Evolutionary conservation across 2,797 vertebrate species (phyloP).

Genomic region (Hemibagrus guttatus): DNA sequence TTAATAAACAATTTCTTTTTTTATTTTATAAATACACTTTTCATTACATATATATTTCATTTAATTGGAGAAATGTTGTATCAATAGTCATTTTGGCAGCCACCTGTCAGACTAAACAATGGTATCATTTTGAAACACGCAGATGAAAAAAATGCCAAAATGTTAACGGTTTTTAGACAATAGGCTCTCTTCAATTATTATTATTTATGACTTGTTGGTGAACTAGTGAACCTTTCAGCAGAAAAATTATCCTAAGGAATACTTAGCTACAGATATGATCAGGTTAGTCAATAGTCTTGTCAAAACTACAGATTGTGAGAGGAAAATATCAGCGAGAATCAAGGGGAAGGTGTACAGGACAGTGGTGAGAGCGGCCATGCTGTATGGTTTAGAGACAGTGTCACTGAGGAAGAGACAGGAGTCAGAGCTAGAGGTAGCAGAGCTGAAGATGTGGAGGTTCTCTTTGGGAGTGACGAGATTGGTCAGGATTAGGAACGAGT

Average conservation of each 20-base stretch:
- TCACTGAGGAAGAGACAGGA: no score
- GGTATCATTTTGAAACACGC: background rate
- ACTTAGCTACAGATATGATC: background rate
- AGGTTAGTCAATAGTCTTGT: background rate
- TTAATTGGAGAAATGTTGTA: background rate
- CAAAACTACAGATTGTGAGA: background rate
- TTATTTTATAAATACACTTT: background rate
- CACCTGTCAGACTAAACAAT: background rate
- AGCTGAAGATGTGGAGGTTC: no score
- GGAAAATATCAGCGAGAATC: no score
- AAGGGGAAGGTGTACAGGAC: no score
- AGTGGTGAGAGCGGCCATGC: no score
- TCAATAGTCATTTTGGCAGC: background rate
- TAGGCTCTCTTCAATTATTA: background rate
- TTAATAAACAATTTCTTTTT: background rate
- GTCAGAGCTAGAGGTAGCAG: no score
- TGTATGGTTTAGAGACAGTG: no score
- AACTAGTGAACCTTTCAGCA: background rate
- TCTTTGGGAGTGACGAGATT: no score
- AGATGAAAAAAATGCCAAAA: background rate
- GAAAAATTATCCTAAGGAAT: background rate
- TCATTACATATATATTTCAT: background rate
- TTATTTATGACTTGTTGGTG: background rate
- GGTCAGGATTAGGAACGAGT: no score
- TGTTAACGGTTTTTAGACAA: background rate